These are phyloP conservation scores for Tachysurus fulvidraco DNA, from an alignment of 2,113 vertebrate genomes.

Conservation along the genomic window DNA sequence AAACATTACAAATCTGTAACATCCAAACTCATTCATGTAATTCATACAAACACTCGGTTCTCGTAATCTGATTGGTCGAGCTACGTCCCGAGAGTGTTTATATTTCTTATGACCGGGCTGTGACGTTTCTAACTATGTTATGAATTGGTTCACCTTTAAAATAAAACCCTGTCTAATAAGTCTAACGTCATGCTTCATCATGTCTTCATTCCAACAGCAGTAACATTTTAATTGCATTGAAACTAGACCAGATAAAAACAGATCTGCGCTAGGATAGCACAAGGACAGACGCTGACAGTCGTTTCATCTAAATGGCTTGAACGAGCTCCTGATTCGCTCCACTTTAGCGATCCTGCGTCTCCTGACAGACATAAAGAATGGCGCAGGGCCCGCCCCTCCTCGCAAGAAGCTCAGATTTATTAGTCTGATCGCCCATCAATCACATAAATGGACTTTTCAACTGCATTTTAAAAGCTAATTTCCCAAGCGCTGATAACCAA, in stretches of 20 bases:
- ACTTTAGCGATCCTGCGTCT: conserved; percentile 70
- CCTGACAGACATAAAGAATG: conserved; percentile 76
- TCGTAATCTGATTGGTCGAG: too few relatives aligned
- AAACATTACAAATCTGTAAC: too few relatives aligned
- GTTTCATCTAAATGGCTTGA: conserved; percentile 64
- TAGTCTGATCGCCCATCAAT: conserved; percentile 78
- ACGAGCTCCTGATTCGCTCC: conserved; percentile 66
- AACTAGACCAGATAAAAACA: conserved; percentile 25
- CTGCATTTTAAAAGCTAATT: conserved; percentile 85
- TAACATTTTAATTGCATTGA: conserved; percentile 32
- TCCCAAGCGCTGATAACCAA: conserved; percentile 77
- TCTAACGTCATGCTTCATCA: neutral
- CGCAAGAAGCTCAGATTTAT: conserved; percentile 76
- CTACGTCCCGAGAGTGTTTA: too few relatives aligned
- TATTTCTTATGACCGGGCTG: too few relatives aligned
- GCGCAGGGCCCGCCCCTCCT: conserved; percentile 64
- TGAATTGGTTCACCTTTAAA: neutral
- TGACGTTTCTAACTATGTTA: too few relatives aligned
- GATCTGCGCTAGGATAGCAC: neutral
- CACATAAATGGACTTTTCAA: conserved; percentile 80
- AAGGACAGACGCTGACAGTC: conserved; percentile 55
- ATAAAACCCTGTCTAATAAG: neutral
- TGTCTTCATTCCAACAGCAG: neutral
- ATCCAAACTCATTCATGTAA: too few relatives aligned
- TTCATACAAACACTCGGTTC: too few relatives aligned